These are phyloP conservation scores for Saccostrea glomerata DNA, from an alignment of 1,140 invertebrate species.

Conservation along the genomic window DNA sequence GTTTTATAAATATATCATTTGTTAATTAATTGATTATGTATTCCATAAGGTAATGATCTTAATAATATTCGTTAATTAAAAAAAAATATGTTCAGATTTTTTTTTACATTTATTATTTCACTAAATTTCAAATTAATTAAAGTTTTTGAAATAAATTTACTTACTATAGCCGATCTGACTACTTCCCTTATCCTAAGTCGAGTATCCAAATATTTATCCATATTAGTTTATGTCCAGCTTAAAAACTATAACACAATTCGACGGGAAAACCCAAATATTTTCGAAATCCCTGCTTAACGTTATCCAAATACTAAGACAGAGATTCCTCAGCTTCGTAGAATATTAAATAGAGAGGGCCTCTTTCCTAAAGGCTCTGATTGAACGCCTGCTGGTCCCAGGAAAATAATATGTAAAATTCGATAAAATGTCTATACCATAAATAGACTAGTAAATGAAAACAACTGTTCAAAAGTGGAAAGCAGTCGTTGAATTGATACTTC, in stretches of 20 bases:
- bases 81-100: no score
- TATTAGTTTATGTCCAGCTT: background rate
- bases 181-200: slow-evolving; percentile 36
- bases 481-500: slow-evolving; percentile 23
- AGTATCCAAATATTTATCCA: slow-evolving; percentile 44
- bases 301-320: background rate
- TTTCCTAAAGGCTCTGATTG: background rate
- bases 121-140: background rate
- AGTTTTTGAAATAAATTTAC: background rate
- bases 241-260: background rate
- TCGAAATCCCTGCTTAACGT: background rate
- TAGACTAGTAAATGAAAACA: slow-evolving; percentile 23
- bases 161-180: slow-evolving; percentile 18
- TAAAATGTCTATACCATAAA: background rate
- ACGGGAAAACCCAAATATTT: background rate
- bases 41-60: no score
- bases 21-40: background rate
- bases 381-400: background rate
- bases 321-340: background rate
- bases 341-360: background rate
- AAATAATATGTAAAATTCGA: slow-evolving; percentile 15
- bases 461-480: background rate
- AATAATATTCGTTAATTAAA: no score
- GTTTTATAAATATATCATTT: background rate
- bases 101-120: no score